Base-by-base conservation (phyloP, 2,888 invertebrate species). In the Lycaena phlaeas region DNA sequence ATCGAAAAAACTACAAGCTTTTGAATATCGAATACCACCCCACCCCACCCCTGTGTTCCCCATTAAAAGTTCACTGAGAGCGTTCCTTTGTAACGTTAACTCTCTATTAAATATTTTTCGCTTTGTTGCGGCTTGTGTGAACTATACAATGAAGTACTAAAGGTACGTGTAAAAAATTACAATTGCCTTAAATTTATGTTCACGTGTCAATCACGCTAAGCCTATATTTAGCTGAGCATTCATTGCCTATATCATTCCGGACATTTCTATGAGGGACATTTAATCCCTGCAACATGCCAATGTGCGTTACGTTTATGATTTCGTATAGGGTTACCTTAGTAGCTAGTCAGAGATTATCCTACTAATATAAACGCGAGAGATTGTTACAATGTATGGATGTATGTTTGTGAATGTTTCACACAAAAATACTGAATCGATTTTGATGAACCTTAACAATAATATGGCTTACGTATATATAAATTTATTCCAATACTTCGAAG, bases 161-260 rank as follows among this genome's bases (percentile, higher is more conserved):
- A 75, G 70, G 61, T 69, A 57, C 57, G 57, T 43, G 59, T 66
- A 74, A 76, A 79, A 64, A 64, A 55, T 45, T 43, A 50, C 57
- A 62, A 72, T 65, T 68, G 61, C 58, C 71, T 65, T 69, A 66
- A 61, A 68, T 64, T 59, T 68, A 59, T 61, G 57, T 61, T 81
- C 81, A 73, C 74, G 78, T 72, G 82, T 82, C 82, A 82, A 82
- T 84, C 82, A 84, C 61, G 60, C 68, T 62, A 22, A 50, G 56
- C 52, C 42, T 45, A 53, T 53, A 48, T 45, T 34, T 14, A 39
- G 29, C 36, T 34, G 25, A 27, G 27, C 38, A 44, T 42, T 43
- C 40, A 46, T 43, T 43, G 40, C 40, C 29, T 31, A 15, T 42
- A 41, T 42, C 26, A 42, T 10, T 31, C 29, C 4, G 18, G 34